Conservation (phyloP, 1,140 invertebrate genomes). For the Proales similis region DNA sequence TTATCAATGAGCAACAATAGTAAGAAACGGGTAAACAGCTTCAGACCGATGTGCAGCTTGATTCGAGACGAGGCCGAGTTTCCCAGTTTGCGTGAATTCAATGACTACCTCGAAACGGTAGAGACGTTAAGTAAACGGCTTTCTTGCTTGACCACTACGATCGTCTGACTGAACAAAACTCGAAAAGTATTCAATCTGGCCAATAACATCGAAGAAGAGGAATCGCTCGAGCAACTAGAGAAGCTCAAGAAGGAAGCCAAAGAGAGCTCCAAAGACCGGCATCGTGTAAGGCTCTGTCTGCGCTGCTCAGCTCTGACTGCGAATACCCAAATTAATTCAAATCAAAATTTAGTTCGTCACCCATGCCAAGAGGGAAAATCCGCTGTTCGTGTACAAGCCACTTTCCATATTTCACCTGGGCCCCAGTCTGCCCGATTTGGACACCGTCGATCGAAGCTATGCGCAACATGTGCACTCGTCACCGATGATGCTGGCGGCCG, state of each 20-base stretch:
- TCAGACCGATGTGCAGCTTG: conserved; percentile 10
- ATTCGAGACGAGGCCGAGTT: conserved; percentile 35
- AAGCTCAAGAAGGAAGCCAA: conserved; percentile 37
- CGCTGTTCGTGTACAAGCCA: background rate
- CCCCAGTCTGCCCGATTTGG: conserved; percentile 21
- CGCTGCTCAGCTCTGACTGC: too few relatives aligned
- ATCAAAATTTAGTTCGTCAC: conserved; percentile 7
- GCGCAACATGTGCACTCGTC: background rate
- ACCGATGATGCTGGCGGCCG: conserved; percentile 5
- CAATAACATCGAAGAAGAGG: conserved; percentile 28
- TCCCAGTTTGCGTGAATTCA: conserved; percentile 16
- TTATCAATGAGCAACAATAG: background rate
- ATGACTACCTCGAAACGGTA: conserved; percentile 38
- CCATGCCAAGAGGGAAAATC: conserved; percentile 28
- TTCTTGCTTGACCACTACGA: background rate
- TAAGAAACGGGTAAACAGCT: too few relatives aligned
- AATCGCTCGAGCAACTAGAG: conserved; percentile 30
- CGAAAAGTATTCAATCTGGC: conserved; percentile 34
- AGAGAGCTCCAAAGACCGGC: conserved; percentile 30
- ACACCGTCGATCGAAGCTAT: conserved; percentile 18
- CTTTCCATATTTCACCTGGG: conserved; percentile 24
- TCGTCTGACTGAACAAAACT: background rate
- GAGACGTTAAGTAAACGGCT: conserved; percentile 19
- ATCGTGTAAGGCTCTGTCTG: background rate
- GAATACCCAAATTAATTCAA: too few relatives aligned